A percentile compares a stretch with the other conserved stretches of the same genome.
phyloP scores from a whole-genome alignment of 1,140 invertebrate species.

The Cyclina sinensis region DNA sequence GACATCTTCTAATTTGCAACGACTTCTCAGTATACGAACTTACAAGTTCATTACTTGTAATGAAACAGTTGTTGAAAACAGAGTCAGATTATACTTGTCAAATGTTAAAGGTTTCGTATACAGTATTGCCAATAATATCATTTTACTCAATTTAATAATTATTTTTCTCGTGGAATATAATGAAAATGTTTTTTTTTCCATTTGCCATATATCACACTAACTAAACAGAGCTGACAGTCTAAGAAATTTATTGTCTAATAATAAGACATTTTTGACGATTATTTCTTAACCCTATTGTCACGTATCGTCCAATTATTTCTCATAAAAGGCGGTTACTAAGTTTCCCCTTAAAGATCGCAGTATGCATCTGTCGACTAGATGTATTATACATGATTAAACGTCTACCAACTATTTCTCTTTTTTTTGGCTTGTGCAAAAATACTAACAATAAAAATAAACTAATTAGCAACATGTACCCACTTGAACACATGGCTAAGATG shows the following conservation, averaged over 20 bases:
- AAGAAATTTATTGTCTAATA: conserved; percentile 19
- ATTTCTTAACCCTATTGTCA: not conserved
- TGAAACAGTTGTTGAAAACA: not conserved
- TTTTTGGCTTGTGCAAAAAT: not conserved
- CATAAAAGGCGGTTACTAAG: not conserved
- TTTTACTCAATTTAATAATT: conserved; percentile 22
- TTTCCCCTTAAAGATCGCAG: not conserved
- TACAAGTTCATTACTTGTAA: not conserved
- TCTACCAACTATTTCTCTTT: not conserved
- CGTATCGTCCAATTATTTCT: conserved; percentile 13
- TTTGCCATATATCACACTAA: not conserved
- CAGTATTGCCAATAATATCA: conserved; percentile 6
- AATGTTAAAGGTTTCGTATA: not conserved
- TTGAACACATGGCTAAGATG: not conserved
- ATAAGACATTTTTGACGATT: conserved; percentile 28
- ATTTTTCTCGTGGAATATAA: not conserved
- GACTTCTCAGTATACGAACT: not conserved
- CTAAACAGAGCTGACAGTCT: not conserved
- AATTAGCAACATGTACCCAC: not conserved
- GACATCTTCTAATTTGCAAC: not conserved
- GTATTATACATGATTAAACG: not conserved
- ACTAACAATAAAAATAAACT: not conserved
- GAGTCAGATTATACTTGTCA: not conserved
- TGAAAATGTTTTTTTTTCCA: not conserved
- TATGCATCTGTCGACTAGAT: not conserved